phyloP scores from a whole-genome alignment of 2,888 invertebrate species.

The Neria commutata region DNA sequence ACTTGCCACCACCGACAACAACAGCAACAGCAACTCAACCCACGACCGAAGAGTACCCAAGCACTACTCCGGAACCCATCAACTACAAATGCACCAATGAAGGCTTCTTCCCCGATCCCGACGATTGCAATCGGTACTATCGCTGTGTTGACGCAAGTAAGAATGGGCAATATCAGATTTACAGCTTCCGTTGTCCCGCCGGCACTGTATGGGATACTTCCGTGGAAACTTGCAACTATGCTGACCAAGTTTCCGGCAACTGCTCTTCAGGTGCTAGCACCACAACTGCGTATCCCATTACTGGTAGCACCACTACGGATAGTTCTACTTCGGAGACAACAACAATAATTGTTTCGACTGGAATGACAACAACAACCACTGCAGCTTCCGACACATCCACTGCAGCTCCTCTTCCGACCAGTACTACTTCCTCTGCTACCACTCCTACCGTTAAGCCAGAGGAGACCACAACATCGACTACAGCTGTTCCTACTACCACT shows the following conservation, averaged over 20 bases:
- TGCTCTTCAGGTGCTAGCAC: slow-evolving; percentile 46
- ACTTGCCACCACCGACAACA: slow-evolving; percentile 5
- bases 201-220: slow-evolving; percentile 69
- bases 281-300: slow-evolving; percentile 15
- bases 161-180: slow-evolving; percentile 61
- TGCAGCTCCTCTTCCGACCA: no score
- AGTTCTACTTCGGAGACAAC: slow-evolving; percentile 10
- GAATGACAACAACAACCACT: neutral
- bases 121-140: slow-evolving; percentile 67
- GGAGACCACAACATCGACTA: slow-evolving; percentile 27
- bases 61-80: slow-evolving; percentile 38
- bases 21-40: slow-evolving; percentile 18
- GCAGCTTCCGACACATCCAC: no score
- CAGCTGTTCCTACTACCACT: slow-evolving; percentile 10
- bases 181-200: slow-evolving; percentile 65
- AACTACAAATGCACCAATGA: slow-evolving; percentile 56
- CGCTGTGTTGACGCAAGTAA: slow-evolving; percentile 62
- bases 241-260: slow-evolving; percentile 51
- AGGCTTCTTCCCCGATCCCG: slow-evolving; percentile 62
- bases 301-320: slow-evolving; percentile 18
- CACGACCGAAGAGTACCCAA: slow-evolving; percentile 28
- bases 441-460: slow-evolving; percentile 20
- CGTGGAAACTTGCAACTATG: slow-evolving; percentile 64
- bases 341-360: slow-evolving; percentile 8
- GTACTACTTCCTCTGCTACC: no score